These are phyloP conservation scores for Trachythela sp. DNA, from an alignment of 64 coral and sea anemone genomes.

Conservation along the genomic window DNA sequence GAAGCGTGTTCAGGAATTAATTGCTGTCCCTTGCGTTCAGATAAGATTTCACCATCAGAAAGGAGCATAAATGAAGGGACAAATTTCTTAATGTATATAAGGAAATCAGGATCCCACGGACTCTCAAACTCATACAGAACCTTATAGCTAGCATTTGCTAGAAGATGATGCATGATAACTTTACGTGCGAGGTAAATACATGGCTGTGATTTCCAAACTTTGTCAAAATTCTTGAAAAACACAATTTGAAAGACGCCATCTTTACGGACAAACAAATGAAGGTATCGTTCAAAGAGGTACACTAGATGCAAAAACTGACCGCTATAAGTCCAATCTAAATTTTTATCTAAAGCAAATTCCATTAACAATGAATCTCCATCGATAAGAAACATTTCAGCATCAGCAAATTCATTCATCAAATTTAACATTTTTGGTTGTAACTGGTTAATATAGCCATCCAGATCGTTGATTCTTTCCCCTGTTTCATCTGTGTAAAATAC, in stretches of 20 bases:
- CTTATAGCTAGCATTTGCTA: slow-evolving; percentile 46
- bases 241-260: slow-evolving; percentile 64
- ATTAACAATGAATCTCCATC: slow-evolving; percentile 73
- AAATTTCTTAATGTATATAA: slow-evolving; percentile 36
- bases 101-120: slow-evolving; percentile 48
- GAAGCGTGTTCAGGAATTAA: not conserved
- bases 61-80: slow-evolving; percentile 57
- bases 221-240: slow-evolving; percentile 71
- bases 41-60: slow-evolving; percentile 36
- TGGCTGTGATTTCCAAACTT: slow-evolving; percentile 44
- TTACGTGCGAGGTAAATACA: slow-evolving; percentile 47
- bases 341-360: slow-evolving; percentile 48
- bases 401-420: slow-evolving; percentile 58
- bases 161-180: slow-evolving; percentile 52
- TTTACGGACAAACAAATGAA: slow-evolving; percentile 63
- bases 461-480: not conserved
- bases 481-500: no score
- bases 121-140: slow-evolving; percentile 38
- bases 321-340: slow-evolving; percentile 49
- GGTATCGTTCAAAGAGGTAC: slow-evolving; percentile 58
- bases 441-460: not conserved
- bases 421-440: slow-evolving; percentile 16
- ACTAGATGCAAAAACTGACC: slow-evolving; percentile 65
- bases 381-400: slow-evolving; percentile 72
- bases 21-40: not conserved